Evolutionary conservation across 2,797 vertebrate species (phyloP), one percentile per base, ranked within the genome.

Genomic region (Smutsia temminckii): DNA sequence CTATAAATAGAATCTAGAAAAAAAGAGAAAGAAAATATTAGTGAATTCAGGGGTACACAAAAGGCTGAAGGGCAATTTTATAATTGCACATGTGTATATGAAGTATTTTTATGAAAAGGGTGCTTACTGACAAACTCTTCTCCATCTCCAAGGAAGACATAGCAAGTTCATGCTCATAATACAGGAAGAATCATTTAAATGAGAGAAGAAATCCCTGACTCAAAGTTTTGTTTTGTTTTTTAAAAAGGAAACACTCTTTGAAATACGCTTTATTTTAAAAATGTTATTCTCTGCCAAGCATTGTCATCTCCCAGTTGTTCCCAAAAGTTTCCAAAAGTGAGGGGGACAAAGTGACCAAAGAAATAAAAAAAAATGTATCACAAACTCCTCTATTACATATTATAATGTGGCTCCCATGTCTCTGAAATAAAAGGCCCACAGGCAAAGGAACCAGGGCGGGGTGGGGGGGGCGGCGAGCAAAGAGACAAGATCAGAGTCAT

Each of bases 61-160:
- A 95, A 80, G 61, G 12, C 49, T 93, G 66, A 83, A 23, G 34
- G 16, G 5, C 7, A 25, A 66, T 77, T 91, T 86, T 85, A 68
- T 80, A 74, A 94, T 27, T 86, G n/a, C 21, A 59, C 74, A 77
- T 42, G 21, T 69, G 13, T 49, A 63, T 25, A 71, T 37, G 17
- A 64, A 96, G 77, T 49, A 32, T 92, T 95, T 96, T 80, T 42
- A 81, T 55, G 8, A 90, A 90, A 90, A 92, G 49, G 5, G 46
- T 46, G 46, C 46, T 3, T 89, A 20, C n/a, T 81, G 71, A 83
- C 29, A 92, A 55, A 66, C 21, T 69, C 37, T 94, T 93, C 57
- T 85, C 63, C 21, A 51, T 69, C 40, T 75, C 63, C 8, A 55
- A 86, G 55, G 71, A 93, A 92, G 59, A 84, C 17, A 71, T 72